Evolutionary conservation across 1,140 invertebrate genomes (phyloP), one percentile per base, ranked within the genome.

Genomic region (Steinernema feltiae): DNA sequence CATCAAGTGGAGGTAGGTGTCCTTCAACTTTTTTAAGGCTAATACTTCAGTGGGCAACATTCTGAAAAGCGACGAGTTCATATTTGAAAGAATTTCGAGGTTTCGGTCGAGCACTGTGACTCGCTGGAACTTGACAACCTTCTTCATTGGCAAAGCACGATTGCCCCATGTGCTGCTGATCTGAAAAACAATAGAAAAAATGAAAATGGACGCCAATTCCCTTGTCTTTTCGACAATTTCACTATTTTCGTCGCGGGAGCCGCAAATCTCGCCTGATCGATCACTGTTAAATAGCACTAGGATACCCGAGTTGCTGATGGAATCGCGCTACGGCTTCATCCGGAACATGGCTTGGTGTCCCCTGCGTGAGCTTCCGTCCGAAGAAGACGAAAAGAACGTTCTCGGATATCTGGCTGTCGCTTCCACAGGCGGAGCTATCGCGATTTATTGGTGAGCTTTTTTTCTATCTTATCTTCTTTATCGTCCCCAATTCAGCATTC

Each of bases 81-180:
- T 31, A 24, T 31, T 84, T 12, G 70, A 70, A 7, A 81, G 24
- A 48, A 76, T 27, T 30, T 73, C 76, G 1, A 41, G 46, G 30
- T 18, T 72, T 32, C 69, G 53, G 32, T 12, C 53, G 53, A 70
- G 35, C 32, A n/a, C 27, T n/a, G 80, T 32, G 27, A 83, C 17
- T 15, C 82, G 29, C 24, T 81, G 70, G 30, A 31, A 73, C 7
- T 74, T 80, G n/a, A 82, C 35, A 2, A 70, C 1, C 41, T 83
- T 81, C 29, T 83, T 82, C 78, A 82, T 24, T 30, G 77, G 30
- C 32, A 71, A 70, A 21, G 69, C 82, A 1, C 81, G 82, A 31
- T 82, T 84, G 1, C 72, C 71, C 81, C 81, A 82, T 17, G 82
- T 73, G 21, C 74, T 80, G 31, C 30, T 77, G 27, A 82, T 72